Conservation (phyloP, 1,140 invertebrate genomes). For the Apis florea region DNA sequence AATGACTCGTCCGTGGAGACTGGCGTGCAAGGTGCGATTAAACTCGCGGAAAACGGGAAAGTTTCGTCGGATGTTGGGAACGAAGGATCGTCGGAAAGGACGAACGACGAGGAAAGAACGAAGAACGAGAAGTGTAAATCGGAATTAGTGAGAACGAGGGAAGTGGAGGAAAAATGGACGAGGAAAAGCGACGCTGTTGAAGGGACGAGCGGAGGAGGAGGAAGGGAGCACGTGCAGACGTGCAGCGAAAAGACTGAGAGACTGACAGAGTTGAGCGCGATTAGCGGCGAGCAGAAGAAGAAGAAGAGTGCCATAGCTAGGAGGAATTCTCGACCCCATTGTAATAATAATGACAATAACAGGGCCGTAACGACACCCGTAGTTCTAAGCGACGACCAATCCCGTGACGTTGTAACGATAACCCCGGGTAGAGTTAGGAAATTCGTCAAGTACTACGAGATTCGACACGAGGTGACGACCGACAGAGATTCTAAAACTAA, state of each 20-base stretch:
- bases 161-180: too few relatives aligned
- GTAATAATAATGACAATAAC: slow-evolving; percentile 77
- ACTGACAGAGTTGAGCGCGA: slow-evolving; percentile 32
- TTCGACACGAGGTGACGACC: slow-evolving; percentile 65
- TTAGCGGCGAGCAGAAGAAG: slow-evolving; percentile 66
- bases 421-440: slow-evolving; percentile 77
- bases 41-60: too few relatives aligned
- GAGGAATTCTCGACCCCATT: slow-evolving; percentile 60
- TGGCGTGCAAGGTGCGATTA: fast-evolving
- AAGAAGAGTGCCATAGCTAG: slow-evolving; percentile 77
- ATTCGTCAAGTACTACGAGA: slow-evolving; percentile 77
- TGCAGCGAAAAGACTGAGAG: too few relatives aligned
- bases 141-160: too few relatives aligned
- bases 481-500: slow-evolving; percentile 65
- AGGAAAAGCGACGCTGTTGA: too few relatives aligned
- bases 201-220: too few relatives aligned
- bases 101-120: too few relatives aligned
- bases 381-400: slow-evolving; percentile 75
- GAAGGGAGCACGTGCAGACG: too few relatives aligned
- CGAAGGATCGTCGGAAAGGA: too few relatives aligned
- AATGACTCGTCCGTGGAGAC: neutral
- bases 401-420: slow-evolving; percentile 71
- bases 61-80: too few relatives aligned
- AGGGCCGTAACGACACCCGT: slow-evolving; percentile 70
- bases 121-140: too few relatives aligned